phyloP scores from a whole-genome alignment of 2,113 vertebrate species.

The Vicugna pacos region DNA sequence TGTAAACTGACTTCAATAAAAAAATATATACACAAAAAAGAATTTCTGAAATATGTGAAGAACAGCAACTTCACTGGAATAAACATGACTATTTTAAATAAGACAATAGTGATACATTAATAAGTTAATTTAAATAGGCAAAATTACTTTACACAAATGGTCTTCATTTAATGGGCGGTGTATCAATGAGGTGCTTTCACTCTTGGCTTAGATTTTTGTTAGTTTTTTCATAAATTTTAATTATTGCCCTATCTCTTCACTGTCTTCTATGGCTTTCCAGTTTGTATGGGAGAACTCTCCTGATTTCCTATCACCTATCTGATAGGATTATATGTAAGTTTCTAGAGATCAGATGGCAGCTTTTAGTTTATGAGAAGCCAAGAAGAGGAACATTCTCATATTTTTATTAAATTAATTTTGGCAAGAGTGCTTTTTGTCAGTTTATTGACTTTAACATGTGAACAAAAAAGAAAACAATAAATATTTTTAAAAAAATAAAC shows the following conservation, averaged over 20 bases:
- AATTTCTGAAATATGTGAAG: neutral
- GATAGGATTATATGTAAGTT: constrained; percentile 28
- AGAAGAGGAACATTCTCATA: constrained; percentile 60
- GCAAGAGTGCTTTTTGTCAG: constrained; percentile 59
- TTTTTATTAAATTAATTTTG: constrained; percentile 72
- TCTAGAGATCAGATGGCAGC: constrained; percentile 63
- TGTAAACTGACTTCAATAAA: no score
- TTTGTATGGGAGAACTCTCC: neutral
- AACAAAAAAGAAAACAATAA: constrained; percentile 71
- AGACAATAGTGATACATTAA: neutral
- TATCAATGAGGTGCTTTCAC: neutral
- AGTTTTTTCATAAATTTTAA: constrained; percentile 1
- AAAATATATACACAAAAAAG: neutral
- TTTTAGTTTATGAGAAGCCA: constrained; percentile 57
- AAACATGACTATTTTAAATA: neutral
- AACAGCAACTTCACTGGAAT: neutral
- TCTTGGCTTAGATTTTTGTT: neutral
- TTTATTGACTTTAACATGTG: constrained; percentile 63
- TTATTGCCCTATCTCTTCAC: neutral
- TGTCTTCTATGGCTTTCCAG: neutral
- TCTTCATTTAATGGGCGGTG: neutral
- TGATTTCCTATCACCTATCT: constrained; percentile 39
- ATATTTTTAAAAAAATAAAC: constrained; percentile 76
- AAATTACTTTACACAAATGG: neutral
- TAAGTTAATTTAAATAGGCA: neutral